Conservation (phyloP, 1,140 invertebrate species). For the Megathymus violae region DNA sequence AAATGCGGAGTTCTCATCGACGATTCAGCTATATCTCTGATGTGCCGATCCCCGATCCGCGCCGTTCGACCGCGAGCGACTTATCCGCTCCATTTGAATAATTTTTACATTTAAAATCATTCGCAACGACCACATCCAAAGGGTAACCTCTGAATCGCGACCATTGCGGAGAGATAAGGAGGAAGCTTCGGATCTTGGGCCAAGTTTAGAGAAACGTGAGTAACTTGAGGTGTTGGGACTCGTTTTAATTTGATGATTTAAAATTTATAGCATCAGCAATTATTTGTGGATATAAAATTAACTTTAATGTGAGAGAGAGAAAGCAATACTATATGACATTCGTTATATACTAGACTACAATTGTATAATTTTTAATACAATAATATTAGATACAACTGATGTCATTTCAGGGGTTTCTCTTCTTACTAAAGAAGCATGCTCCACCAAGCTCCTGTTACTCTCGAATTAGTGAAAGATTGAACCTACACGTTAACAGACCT, state of each 20-base stretch:
- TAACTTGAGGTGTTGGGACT: neutral
- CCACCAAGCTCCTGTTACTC: too few relatives aligned
- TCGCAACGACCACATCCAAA: slow-evolving; percentile 81
- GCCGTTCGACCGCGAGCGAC: slow-evolving; percentile 66
- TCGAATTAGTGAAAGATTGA: too few relatives aligned
- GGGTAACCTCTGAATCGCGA: slow-evolving; percentile 80
- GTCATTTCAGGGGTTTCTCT: too few relatives aligned
- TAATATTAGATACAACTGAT: too few relatives aligned
- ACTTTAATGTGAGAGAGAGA: too few relatives aligned
- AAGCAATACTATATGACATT: too few relatives aligned
- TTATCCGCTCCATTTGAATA: slow-evolving; percentile 80
- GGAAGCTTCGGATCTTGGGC: slow-evolving; percentile 51
- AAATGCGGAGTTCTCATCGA: slow-evolving; percentile 37
- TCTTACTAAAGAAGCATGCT: too few relatives aligned
- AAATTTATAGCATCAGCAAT: neutral
- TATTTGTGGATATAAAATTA: too few relatives aligned
- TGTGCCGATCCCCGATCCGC: slow-evolving; percentile 53
- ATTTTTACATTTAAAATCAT: slow-evolving; percentile 84
- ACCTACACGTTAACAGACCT: too few relatives aligned
- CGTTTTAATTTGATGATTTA: neutral
- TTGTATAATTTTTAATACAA: too few relatives aligned
- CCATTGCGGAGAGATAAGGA: slow-evolving; percentile 80
- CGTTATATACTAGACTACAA: too few relatives aligned
- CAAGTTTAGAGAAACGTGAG: slow-evolving; percentile 28
- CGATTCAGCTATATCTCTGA: slow-evolving; percentile 55